These are phyloP conservation scores for Ammospiza maritima DNA, from an alignment of 2,797 vertebrate species.

Conservation along the genomic window DNA sequence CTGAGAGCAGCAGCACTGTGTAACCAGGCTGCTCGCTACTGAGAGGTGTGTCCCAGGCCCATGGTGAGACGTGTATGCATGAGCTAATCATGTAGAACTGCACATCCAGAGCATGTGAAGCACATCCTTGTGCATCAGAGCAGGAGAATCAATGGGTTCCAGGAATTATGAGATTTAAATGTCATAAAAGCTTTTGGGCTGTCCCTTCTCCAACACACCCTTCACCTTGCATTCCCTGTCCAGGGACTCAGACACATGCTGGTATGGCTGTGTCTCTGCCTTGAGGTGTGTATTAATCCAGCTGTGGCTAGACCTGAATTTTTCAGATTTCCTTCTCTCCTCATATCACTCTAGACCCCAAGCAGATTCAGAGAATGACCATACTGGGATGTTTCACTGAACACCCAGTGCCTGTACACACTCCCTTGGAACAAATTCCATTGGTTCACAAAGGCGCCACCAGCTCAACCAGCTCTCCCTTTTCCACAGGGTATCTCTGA, in stretches of 20 bases:
- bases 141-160: not conserved
- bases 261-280: not conserved
- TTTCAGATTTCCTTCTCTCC: not conserved
- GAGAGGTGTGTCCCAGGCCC: not conserved
- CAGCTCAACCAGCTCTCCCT: not conserved
- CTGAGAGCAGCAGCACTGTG: not conserved
- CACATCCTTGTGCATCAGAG: not conserved
- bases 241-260: not conserved
- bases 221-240: not conserved
- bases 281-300: not conserved
- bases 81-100: not conserved
- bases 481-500: not conserved
- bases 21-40: not conserved
- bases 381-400: not conserved
- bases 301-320: not conserved
- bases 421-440: not conserved
- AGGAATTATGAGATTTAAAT: not conserved
- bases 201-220: not conserved
- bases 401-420: not conserved
- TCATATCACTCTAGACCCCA: not conserved
- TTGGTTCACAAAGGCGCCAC: not conserved
- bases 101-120: not conserved
- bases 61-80: fast-evolving
- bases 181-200: not conserved
- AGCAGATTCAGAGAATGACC: not conserved